These are phyloP conservation scores for Busseola fusca DNA, from an alignment of 2,888 invertebrate species.

Conservation along the genomic window DNA sequence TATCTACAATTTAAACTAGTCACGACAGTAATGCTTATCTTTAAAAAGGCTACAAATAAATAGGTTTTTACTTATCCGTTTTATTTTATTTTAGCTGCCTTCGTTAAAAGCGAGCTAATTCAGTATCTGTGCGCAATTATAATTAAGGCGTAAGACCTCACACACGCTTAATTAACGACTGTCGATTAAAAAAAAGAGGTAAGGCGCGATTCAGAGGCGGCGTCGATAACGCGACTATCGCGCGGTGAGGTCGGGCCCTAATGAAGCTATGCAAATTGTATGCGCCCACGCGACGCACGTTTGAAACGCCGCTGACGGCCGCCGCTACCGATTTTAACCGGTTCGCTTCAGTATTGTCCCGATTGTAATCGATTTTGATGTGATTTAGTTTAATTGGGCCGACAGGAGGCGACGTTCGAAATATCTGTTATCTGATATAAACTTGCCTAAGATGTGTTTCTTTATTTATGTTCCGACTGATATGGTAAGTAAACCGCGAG, in stretches of 20 bases:
- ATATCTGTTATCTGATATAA: slow-evolving; percentile 44
- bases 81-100: slow-evolving; percentile 49
- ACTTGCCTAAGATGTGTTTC: slow-evolving; percentile 32
- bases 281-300: slow-evolving; percentile 67
- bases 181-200: slow-evolving; percentile 65
- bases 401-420: slow-evolving; percentile 46
- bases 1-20: slow-evolving; percentile 62
- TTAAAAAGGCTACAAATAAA: slow-evolving; percentile 52
- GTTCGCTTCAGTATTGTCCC: slow-evolving; percentile 59
- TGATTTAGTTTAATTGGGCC: slow-evolving; percentile 61
- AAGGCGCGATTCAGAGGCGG: slow-evolving; percentile 65
- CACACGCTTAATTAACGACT: slow-evolving; percentile 79
- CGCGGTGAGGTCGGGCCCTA: slow-evolving; percentile 67
- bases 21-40: slow-evolving; percentile 61
- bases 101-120: slow-evolving; percentile 65
- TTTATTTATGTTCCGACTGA: slow-evolving; percentile 24
- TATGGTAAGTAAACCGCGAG: slow-evolving; percentile 31
- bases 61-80: slow-evolving; percentile 40
- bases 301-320: slow-evolving; percentile 60
- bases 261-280: slow-evolving; percentile 80
- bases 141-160: slow-evolving; percentile 83
- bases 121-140: slow-evolving; percentile 75
- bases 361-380: slow-evolving; percentile 62
- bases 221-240: slow-evolving; percentile 67
- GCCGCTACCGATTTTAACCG: slow-evolving; percentile 59